Base-by-base conservation (phyloP, 2,113 vertebrate species). In the Prunella himalayana region DNA sequence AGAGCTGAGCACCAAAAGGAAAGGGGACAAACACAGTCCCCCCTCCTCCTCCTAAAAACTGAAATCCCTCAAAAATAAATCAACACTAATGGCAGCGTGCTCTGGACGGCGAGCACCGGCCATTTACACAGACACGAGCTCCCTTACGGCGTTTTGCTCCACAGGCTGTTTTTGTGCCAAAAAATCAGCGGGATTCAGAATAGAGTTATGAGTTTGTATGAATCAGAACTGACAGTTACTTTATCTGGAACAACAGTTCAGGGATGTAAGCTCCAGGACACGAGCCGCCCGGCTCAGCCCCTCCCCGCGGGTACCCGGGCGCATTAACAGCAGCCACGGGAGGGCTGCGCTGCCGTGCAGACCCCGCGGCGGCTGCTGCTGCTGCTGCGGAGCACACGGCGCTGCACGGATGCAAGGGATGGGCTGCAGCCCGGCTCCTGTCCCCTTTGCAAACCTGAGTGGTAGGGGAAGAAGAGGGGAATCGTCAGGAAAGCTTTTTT, bases 211-310 rank as follows among this genome's bases (percentile, higher is more conserved):
- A 80, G 57, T 50, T 66, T 49, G 80, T 27, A 92, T 73, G 91
- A 96, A 94, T 92, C 75, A 19, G 86, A 94, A 86, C 88, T 93
- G 94, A 94, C 94, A 94, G 94, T 53, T 88, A 65, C 95, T 95
- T 96, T 90, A 80, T 90, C 92, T 70, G 86, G 86, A 92, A 90
- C 86, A 88, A 90, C 53, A 61, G 79, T 39, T 11, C 57, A 66
- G 95, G 82, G 84, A 91, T 78, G 77, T 47, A 15, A 95, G 90
- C 94, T 80, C 87, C 88, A 65, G 92, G 95, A 90, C 82, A 79
- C 16, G 7, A 92, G 45, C 5, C 3, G 3, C 51, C 41, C 4
- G 2, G 42, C 86, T 66, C 87, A 14, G 88, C 39, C 81, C 33
- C 56, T 78, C 77, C 84, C 82, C 7, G n/a, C 4, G 7, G 54